Evolutionary conservation across 2,113 vertebrate species (phyloP).

Genomic region (Pangasianodon gigas): DNA sequence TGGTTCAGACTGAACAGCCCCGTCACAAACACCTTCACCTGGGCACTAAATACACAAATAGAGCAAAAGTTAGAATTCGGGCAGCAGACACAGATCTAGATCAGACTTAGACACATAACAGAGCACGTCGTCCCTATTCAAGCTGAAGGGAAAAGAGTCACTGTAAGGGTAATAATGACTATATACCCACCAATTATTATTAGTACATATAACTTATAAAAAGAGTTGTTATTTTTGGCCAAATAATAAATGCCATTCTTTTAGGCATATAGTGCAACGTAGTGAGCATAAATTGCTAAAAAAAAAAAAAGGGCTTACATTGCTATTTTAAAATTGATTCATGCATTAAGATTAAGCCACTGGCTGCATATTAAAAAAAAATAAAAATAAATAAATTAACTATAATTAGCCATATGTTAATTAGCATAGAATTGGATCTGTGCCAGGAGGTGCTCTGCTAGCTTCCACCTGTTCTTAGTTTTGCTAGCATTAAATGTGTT

Average conservation of each 20-base stretch:
- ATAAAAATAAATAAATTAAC: too few relatives aligned
- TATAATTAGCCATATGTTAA: not conserved
- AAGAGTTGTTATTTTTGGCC: too few relatives aligned
- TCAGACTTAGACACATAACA: not conserved
- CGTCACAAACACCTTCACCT: slow-evolving; percentile 99
- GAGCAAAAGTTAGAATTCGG: not conserved
- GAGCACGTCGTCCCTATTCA: not conserved
- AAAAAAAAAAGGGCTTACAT: too few relatives aligned
- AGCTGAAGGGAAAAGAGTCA: not conserved
- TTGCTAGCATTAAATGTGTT: not conserved
- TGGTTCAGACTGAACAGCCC: slow-evolving; percentile 99
- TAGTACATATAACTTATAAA: too few relatives aligned
- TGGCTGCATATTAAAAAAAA: too few relatives aligned
- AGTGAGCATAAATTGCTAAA: too few relatives aligned
- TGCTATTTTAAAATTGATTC: too few relatives aligned
- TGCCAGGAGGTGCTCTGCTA: not conserved
- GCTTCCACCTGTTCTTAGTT: not conserved
- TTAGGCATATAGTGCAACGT: too few relatives aligned
- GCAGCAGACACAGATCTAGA: not conserved
- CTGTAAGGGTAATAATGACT: too few relatives aligned
- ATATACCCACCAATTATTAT: too few relatives aligned
- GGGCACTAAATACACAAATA: slow-evolving; percentile 78
- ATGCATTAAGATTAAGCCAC: too few relatives aligned
- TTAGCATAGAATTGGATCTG: not conserved
- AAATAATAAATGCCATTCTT: too few relatives aligned